A percentile compares a stretch with the other conserved stretches of the same genome.
These are phyloP conservation scores for Drosophila ananassae DNA, from an alignment of 1,140 invertebrate species.

Conservation along the genomic window DNA sequence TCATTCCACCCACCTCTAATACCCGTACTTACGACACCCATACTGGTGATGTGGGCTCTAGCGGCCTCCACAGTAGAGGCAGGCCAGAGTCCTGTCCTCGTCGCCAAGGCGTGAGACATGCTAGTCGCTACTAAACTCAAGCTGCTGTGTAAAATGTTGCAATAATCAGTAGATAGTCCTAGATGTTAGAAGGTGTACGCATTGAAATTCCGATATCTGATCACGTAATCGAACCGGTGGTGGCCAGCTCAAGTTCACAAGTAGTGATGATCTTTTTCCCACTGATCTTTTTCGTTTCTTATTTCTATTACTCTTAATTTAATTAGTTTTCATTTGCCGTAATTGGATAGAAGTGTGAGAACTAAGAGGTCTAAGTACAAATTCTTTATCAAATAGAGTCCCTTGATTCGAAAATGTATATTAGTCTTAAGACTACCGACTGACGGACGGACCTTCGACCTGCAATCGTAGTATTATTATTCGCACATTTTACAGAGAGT, in stretches of 20 bases:
- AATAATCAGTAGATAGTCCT: conserved; percentile 27
- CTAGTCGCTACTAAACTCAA: conserved; percentile 58
- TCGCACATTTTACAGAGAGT: conserved; percentile 69
- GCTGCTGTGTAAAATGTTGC: conserved; percentile 77
- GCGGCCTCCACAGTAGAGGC: conserved; percentile 34
- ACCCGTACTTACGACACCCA: conserved; percentile 29
- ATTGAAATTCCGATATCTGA: conserved; percentile 22
- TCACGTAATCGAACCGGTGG: conserved; percentile 51
- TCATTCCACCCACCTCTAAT: conserved; percentile 57
- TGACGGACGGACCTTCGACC: not conserved
- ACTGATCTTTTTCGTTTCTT: not conserved
- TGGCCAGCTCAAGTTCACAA: conserved; percentile 45
- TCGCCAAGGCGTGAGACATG: conserved; percentile 42
- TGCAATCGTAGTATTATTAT: not conserved
- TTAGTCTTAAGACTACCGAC: no score
- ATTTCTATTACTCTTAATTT: conserved; percentile 3
- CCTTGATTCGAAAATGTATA: no score
- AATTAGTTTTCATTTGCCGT: not conserved
- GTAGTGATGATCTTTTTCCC: no score
- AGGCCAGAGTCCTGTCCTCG: conserved; percentile 29
- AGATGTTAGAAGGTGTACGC: conserved; percentile 24
- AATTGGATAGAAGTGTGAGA: conserved; percentile 22
- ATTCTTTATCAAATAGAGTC: not conserved
- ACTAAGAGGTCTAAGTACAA: conserved; percentile 30
- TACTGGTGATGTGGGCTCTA: conserved; percentile 54